Conservation (phyloP, 2,797 vertebrate species). For the Perodicticus potto region DNA sequence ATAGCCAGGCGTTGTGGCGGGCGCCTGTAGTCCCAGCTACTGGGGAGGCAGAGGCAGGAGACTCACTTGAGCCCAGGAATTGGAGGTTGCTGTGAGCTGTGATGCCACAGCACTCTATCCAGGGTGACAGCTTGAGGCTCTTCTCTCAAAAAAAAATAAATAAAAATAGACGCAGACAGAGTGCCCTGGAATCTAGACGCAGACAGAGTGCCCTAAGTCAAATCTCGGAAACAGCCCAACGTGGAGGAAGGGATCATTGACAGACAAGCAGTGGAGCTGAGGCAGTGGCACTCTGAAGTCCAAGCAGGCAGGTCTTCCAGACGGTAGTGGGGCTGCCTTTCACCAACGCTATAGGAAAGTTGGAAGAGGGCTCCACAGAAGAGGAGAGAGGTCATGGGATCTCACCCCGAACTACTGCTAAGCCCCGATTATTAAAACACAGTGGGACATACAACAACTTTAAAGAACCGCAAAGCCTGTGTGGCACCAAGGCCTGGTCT, state of each 20-base stretch:
- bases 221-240: not conserved
- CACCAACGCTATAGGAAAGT: not conserved
- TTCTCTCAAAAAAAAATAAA: too few species aligned
- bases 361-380: not conserved
- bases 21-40: too few species aligned
- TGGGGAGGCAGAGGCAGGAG: too few species aligned
- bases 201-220: too few species aligned
- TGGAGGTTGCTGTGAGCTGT: too few species aligned
- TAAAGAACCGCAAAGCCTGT: not conserved
- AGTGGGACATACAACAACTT: not conserved
- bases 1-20: too few species aligned
- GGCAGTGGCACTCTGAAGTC: not conserved
- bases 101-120: too few species aligned
- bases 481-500: not conserved
- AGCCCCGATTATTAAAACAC: not conserved
- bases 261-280: not conserved
- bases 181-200: not conserved
- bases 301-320: not conserved
- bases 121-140: too few species aligned
- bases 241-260: rapidly evolving
- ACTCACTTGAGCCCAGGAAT: too few species aligned
- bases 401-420: not conserved
- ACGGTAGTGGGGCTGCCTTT: not conserved
- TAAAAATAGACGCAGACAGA: too few species aligned
- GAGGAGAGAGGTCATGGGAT: not conserved